Evolutionary conservation across 2,888 invertebrate genomes (phyloP), one percentile per base, ranked within the genome.

Genomic region (Cataglyphis altisquamis): DNA sequence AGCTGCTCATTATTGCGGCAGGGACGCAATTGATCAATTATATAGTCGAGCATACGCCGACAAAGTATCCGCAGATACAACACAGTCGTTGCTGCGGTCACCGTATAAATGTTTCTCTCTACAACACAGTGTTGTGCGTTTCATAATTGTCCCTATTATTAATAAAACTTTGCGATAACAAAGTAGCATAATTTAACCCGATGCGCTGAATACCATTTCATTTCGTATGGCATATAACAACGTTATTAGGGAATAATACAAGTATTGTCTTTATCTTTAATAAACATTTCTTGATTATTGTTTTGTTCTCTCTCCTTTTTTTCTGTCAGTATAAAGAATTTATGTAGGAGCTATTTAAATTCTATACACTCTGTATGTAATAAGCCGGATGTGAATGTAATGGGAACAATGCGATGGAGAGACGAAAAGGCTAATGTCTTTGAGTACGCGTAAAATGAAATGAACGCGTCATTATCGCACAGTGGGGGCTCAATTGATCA

Each of bases 21-120:
- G 90, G 87, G 83, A 80, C 82, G 82, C 89, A 90, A 88, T 89
- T 88, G 90, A 86, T 86, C 88, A 90, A 88, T 89, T 89, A 89
- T 87, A 89, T 89, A 85, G 83, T 85, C 86, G 88, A 52, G 55
- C 63, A 60, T 77, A 87, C 87, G 88, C 88, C 88, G 86, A 83
- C 88, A 80, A 80, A 80, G 78, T 80, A 48, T 80, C 60, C 72
- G 48, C 60, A 48, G 45, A 62, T 80, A 48, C 72, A 70, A 45
- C 32, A 32, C 29, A n/a, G 39, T 25, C 60, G 12, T 78, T 63
- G 29, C 55, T 67, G 70, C n/a, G 78, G 78, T 80, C 18, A 21
- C 48, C 15, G 8, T 80, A 72, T 21, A 70, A 80, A 80, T 70
- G 78, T 80, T 80, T 72, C 72, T 36, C 72, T 60, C 60, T 62